Base-by-base conservation (phyloP, 30 jellyfish, hydroid and myxozoan species). In the Aurelia sp. region DNA sequence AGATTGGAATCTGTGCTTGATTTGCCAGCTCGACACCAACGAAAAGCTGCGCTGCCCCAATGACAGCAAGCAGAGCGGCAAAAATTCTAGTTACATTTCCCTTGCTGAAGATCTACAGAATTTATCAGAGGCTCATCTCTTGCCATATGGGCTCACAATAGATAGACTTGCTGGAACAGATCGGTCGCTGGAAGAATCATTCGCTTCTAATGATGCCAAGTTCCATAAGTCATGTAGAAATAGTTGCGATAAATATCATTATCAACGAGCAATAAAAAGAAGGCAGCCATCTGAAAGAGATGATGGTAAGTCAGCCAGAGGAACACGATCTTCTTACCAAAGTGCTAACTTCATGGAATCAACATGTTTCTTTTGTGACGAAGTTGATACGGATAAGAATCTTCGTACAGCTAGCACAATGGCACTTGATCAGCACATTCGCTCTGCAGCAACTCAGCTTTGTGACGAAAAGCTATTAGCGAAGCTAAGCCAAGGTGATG, bases 381-480 rank as follows among this genome's bases (percentile, higher is more conserved):
- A 79, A 50, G 57, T 30, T 13, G 90, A 61, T 44, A 22, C 8
- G 50, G 67, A 50, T 60, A 40, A 61, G 41, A 41, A 57, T 79
- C 57, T 79, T 22, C 22, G 48, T 18, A 16, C 52, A 15, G 90
- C 84, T 13, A 18, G 47, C 33, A 66, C 91, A 63, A 19, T 66
- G 62, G 48, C 24, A 24, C 75, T 51, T 9, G 85, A 66, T 27
- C 35, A 47, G 87, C 55, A 31, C 9, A 57, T 81, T 13, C 72
- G 85, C 12, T 18, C 24, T 53, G 78, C 74, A 31, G 91, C 91
- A 27, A 18, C 63, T 40, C 53, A 20, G 60, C 58, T 81, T n/a
- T 10, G 61, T 27, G 91, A 81, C 35, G 87, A 81, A n/a, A 51
- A 51, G n/a, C 85, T 81, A 4, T 16, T 81, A 18, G 91, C 91